A percentile compares a stretch with the other conserved stretches of the same genome.
These are phyloP conservation scores for Adelges cooleyi DNA, from an alignment of 1,140 invertebrate genomes.

Conservation along the genomic window DNA sequence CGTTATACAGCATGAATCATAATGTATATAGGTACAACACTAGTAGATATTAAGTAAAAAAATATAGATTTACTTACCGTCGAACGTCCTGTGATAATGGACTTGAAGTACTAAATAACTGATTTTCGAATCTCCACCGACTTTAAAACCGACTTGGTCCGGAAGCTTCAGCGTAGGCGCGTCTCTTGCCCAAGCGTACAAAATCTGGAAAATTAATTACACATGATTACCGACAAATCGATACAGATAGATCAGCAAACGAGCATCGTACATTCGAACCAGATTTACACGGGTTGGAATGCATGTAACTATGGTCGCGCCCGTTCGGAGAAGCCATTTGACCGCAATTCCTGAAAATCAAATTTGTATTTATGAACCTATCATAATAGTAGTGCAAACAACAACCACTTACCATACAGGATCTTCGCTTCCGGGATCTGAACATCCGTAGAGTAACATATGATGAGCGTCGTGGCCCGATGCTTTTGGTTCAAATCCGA, in stretches of 20 bases:
- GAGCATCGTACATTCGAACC: slow-evolving; percentile 51
- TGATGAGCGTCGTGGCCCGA: slow-evolving; percentile 86
- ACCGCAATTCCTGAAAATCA: slow-evolving; percentile 67
- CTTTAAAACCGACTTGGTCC: slow-evolving; percentile 68
- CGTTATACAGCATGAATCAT: too few relatives aligned
- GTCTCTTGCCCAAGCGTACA: slow-evolving; percentile 96
- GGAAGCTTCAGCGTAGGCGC: slow-evolving; percentile 78
- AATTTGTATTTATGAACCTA: neutral
- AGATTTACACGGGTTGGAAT: slow-evolving; percentile 53
- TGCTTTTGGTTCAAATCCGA: slow-evolving; percentile 87
- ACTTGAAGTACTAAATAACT: slow-evolving; percentile 83
- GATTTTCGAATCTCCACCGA: slow-evolving; percentile 57
- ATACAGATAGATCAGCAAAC: too few relatives aligned
- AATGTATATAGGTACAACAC: too few relatives aligned
- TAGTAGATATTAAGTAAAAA: too few relatives aligned
- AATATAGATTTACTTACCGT: slow-evolving; percentile 41
- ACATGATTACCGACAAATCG: neutral
- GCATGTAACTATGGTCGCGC: slow-evolving; percentile 37
- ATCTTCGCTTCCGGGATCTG: slow-evolving; percentile 62
- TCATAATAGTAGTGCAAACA: neutral
- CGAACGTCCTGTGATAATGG: slow-evolving; percentile 72
- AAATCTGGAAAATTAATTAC: slow-evolving; percentile 47
- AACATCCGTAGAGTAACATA: slow-evolving; percentile 91
- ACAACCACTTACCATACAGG: slow-evolving; percentile 58
- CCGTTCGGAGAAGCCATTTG: slow-evolving; percentile 40